Base-by-base conservation (phyloP, 2,888 invertebrate genomes). In the Elmis aenea region DNA sequence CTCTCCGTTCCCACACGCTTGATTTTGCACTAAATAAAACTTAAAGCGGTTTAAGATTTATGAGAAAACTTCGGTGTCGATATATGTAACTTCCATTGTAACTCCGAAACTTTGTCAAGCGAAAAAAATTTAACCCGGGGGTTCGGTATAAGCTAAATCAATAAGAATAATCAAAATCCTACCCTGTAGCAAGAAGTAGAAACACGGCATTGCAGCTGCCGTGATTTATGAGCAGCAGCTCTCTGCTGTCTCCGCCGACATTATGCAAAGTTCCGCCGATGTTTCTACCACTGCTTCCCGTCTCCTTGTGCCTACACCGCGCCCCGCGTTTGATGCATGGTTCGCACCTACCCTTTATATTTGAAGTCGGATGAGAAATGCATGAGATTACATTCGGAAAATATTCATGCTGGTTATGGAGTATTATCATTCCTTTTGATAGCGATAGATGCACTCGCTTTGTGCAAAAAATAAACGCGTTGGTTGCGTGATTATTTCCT, bases 211-310 rank as follows among this genome's bases (percentile, higher is more conserved):
- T 42, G 55, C 58, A 57, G 57, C 58, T 52, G 58, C 48, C 53
- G 55, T 66, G 65, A 67, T 67, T 67, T 67, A 67, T 66, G 59
- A 57, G 54, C 59, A 55, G 58, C 64, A 64, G 63, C 60, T 61
- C 58, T 59, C 54, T 56, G 62, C 64, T 64, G 66, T 67, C 66
- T 67, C 61, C 65, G 61, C 53, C 62, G 64, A 67, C 66, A 66
- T 66, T 67, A 67, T 67, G 67, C 67, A 67, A 67, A 67, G 64
- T 65, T 64, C 60, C 64, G 58, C 55, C 56, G 59, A 57, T 58
- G 61, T 61, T 61, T 61, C 61, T 58, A 57, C 55, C 52, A 56
- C 58, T 56, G 55, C 51, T 54, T 42, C 46, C 54, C 57, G 47
- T 52, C 42, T 38, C 40, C 48, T 40, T 42, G 34, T 38, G 42